Base-by-base conservation (phyloP, 2,888 invertebrate species). In the Sabatieria punctata region DNA sequence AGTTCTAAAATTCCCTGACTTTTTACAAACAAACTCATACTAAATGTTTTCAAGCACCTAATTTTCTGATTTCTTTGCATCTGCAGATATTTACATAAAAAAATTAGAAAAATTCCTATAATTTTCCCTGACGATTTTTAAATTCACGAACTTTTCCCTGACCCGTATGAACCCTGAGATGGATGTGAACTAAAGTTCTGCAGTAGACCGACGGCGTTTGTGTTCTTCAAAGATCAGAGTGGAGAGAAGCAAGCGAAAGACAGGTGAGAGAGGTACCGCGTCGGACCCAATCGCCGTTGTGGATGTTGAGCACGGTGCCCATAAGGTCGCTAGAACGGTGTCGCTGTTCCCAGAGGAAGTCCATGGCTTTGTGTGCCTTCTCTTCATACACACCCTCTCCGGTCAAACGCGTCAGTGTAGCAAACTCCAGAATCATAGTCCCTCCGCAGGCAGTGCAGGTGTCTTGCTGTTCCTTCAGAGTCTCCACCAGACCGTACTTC, bases 221-320 rank as follows among this genome's bases (percentile, higher is more conserved):
- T n/a, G 8, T 11, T 30, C 30, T 30, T 30, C 11, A 8, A 11
- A n/a, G n/a, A n/a, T n/a, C n/a, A n/a, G n/a, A n/a, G n/a, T n/a
- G n/a, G n/a, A n/a, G n/a, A n/a, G n/a, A n/a, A n/a, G n/a, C n/a
- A n/a, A n/a, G n/a, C n/a, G n/a, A n/a, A n/a, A n/a, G n/a, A n/a
- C n/a, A n/a, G n/a, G n/a, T n/a, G n/a, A 2, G 21, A 13, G n/a
- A 37, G 55, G 43, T 47, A 71, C 71, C 72, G 60, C 89, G 77
- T 40, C 95, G 75, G 4, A 93, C 80, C 95, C 95, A 97, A 68
- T 93, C 89, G 0, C 95, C 95, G 2, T 84, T 88, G 67, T 95
- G 85, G n/a, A 95, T 82, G 71, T 95, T 91, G 44, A 95, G 75
- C 4, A 93, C 88, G 0, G 91, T 89, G 3, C 95, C 95, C 82